Evolutionary conservation across 92 coral and sea anemone genomes (phyloP), one percentile per base, ranked within the genome.

Genomic region (Chrysogorgia sp.): DNA sequence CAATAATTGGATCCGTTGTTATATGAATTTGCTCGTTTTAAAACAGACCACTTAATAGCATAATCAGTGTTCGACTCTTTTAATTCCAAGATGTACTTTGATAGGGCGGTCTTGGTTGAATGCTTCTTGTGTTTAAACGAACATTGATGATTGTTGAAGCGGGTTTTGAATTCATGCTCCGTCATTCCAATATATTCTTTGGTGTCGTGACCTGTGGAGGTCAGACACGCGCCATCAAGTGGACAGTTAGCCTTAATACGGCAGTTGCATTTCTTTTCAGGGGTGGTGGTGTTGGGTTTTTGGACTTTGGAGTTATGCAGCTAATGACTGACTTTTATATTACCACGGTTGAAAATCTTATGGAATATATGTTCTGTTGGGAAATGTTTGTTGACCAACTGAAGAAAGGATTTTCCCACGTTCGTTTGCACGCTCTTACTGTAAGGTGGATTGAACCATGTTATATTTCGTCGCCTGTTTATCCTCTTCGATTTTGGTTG

Each of bases 401-500:
- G 7, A 14, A 83, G 65, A 28, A 75, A 83, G 1, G 32, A 3
- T 34, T 28, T 60, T 15, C 47, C 86, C 20, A 82, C 55, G 33
- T 74, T 74, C 47, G 86, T 82, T 74, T 47, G 22, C 23, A 82
- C 86, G 22, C 43, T 61, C 34, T 31, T 69, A 65, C 80, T 74
- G 66, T 40, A 82, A n/a, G 74, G 82, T 41, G 61, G 86, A 20
- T 79, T 65, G 72, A 79, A 52, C 83, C 83, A 79, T 32, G 60
- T 65, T 14, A 66, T 48, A 24, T 62, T 78, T 48, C 75, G 24
- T 26, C 32, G 50, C 14, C 71, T 23, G 23, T 64, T 29, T 33
- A 22, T 62, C 1, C 34, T 59, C 21, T 60, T 19, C 10, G 32
- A 22, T 41, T 9, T 47, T 28, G 68, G n/a, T 25, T 40, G 59